Evolutionary conservation across 2,113 vertebrate genomes (phyloP).

Genomic region (Aviceda subcristata): DNA sequence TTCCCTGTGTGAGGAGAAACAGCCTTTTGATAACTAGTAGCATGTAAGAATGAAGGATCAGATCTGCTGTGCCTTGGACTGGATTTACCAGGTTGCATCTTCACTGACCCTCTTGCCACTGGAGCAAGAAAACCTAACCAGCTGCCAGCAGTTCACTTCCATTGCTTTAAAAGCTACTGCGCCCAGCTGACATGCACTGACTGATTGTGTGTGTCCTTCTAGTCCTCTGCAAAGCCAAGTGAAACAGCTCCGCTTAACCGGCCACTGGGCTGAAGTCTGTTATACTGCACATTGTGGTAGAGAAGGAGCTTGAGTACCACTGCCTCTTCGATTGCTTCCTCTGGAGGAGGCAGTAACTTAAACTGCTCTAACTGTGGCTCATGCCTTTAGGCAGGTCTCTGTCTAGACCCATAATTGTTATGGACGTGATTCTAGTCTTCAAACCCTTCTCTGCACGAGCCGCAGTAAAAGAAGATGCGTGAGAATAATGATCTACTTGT

Average conservation of each 20-base stretch:
- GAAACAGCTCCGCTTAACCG: neutral
- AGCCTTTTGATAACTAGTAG: neutral
- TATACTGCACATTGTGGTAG: neutral
- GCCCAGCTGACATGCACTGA: neutral
- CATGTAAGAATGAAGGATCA: neutral
- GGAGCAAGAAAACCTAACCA: neutral
- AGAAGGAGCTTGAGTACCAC: neutral
- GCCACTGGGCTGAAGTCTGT: neutral
- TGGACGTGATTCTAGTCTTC: neutral
- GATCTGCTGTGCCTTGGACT: neutral
- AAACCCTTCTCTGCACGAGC: neutral
- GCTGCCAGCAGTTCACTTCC: neutral
- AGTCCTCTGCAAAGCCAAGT: neutral
- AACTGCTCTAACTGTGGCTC: neutral
- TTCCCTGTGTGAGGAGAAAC: neutral
- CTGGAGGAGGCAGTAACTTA: neutral
- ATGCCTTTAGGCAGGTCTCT: neutral
- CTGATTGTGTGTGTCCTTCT: neutral
- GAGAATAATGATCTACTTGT: neutral
- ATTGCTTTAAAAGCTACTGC: neutral
- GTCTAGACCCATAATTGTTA: constrained; percentile 11
- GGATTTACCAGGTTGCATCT: neutral
- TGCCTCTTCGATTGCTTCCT: neutral
- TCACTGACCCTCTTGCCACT: neutral
- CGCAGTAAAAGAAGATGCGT: neutral